Evolutionary conservation across 1,140 invertebrate genomes (phyloP).

Genomic region (Pygmarrhopalites habei): DNA sequence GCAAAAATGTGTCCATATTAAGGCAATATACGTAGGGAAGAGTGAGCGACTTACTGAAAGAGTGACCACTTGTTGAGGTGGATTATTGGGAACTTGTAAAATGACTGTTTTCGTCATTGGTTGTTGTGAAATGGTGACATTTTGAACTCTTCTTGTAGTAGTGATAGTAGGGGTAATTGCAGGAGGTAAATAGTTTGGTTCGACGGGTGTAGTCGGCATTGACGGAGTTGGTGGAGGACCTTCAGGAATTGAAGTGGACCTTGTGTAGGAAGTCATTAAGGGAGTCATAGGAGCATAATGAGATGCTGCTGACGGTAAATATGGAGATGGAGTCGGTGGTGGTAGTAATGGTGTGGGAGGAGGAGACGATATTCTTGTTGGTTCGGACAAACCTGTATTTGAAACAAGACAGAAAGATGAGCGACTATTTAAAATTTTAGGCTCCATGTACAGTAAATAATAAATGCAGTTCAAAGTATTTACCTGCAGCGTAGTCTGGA

Average conservation of each 20-base stretch:
- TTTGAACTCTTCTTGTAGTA: neutral
- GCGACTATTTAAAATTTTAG: too few relatives aligned
- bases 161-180: neutral
- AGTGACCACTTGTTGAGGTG: conserved; percentile 35
- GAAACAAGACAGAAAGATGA: too few relatives aligned
- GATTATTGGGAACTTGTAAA: conserved; percentile 37
- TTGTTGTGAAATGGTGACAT: conserved; percentile 5
- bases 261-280: neutral
- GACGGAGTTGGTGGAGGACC: conserved; percentile 25
- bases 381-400: conserved; percentile 51
- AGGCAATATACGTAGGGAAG: too few relatives aligned
- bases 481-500: conserved; percentile 73
- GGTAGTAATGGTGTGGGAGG: conserved; percentile 15
- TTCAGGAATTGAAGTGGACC: conserved; percentile 19
- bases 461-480: too few relatives aligned
- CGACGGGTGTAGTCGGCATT: conserved; percentile 12
- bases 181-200: neutral
- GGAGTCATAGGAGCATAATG: conserved; percentile 44
- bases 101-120: conserved; percentile 38
- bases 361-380: conserved; percentile 30
- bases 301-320: conserved; percentile 43
- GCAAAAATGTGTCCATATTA: neutral
- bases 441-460: too few relatives aligned
- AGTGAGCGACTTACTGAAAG: conserved; percentile 31
- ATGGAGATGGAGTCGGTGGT: conserved; percentile 42